Percentiles rank a stretch among this genome's conserved stretches.
Evolutionary conservation across 2,113 vertebrate species (phyloP).

Genomic region (Anolis sagrei): DNA sequence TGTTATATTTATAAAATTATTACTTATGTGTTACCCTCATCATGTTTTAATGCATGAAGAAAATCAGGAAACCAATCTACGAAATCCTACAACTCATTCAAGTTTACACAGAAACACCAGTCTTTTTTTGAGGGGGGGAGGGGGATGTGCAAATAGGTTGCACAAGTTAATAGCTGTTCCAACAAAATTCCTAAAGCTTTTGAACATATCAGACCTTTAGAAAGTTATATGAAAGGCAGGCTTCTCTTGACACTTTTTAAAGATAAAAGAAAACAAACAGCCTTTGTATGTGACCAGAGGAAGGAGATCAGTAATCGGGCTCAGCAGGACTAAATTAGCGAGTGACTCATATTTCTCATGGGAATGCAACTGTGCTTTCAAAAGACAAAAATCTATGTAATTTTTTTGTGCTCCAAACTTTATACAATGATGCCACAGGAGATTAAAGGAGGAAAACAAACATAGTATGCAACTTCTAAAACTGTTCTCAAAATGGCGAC

Average conservation of each 20-base stretch:
- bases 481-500: neutral
- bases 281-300: slow-evolving; percentile 1
- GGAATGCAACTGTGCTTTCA: slow-evolving; percentile 11
- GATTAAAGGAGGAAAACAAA: neutral
- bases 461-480: neutral
- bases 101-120: neutral
- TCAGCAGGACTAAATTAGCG: neutral
- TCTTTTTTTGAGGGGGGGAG: too few relatives aligned
- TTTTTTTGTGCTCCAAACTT: slow-evolving; percentile 22
- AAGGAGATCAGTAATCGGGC: neutral
- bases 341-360: slow-evolving; percentile 27
- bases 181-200: neutral
- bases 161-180: neutral
- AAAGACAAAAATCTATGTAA: slow-evolving; percentile 15
- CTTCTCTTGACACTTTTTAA: slow-evolving; percentile 5
- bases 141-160: neutral
- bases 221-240: neutral
- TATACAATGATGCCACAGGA: slow-evolving; percentile 11
- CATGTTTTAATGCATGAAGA: slow-evolving; percentile 23
- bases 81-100: neutral
- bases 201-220: slow-evolving; percentile 5
- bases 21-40: neutral
- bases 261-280: slow-evolving; percentile 29
- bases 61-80: slow-evolving; percentile 32
- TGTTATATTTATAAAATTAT: neutral